Base-by-base conservation (phyloP, 2,888 invertebrate species). In the Erannis defoliaria region DNA sequence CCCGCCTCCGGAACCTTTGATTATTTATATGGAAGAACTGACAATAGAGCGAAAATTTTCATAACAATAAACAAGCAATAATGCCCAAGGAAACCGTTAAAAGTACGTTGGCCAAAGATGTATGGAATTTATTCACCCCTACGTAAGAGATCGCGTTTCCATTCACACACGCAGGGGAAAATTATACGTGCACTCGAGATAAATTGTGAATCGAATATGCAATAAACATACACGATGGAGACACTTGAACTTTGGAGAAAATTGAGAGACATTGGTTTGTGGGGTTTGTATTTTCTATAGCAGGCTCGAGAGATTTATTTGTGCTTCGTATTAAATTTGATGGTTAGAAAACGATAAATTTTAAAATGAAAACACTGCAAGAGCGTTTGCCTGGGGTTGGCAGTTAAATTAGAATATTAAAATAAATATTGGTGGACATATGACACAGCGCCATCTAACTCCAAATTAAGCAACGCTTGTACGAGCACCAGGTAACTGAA, bases 81-180 rank as follows among this genome's bases (percentile, higher is more conserved):
- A 77, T 73, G 77, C 75, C 77, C 76, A 76, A 59, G 56, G 68
- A 74, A 77, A 80, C 84, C 84, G 85, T 85, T 84, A 84, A 83
- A 82, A 82, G 80, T 84, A 81, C 83, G 82, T 82, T 84, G 79
- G 78, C 75, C 71, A 71, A 71, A 78, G 77, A 82, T 77, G 72
- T 80, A 78, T 75, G 80, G 82, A 82, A 84, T 84, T 82, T 84
- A 85, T 84, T 82, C 85, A 85, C 85, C 84, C 85, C 76, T 78
- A 64, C 67, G 70, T 70, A 63, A 45, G 63, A 74, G 80, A 78
- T 80, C 81, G 77, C 79, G 73, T 84, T 81, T 80, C 84, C 80
- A 81, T 81, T 80, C 75, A 71, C 77, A 68, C 73, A 74, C 68
- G 73, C 68, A 72, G 71, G 75, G 75, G 69, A 72, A 76, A 77